These are phyloP conservation scores for Meghimatium bilineatum DNA, from an alignment of 2,888 invertebrate genomes.

Conservation along the genomic window DNA sequence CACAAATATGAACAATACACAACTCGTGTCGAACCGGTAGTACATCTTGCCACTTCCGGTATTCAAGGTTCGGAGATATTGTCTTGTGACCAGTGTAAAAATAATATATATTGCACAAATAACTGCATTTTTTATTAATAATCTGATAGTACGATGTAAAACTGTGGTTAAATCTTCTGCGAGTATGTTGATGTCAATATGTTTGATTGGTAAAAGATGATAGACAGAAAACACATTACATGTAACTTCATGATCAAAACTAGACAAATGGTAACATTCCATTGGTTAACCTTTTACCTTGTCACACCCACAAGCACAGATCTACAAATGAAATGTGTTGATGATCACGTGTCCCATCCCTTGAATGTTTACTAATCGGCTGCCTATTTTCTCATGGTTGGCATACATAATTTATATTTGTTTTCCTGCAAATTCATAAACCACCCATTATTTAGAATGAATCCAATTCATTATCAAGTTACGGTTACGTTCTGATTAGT, in stretches of 20 bases:
- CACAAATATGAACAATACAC: neutral
- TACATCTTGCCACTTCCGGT: conserved; percentile 21
- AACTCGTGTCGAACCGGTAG: conserved; percentile 43
- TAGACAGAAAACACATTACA: too few relatives aligned
- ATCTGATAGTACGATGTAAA: neutral
- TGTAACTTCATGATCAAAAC: too few relatives aligned
- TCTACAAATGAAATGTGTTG: neutral
- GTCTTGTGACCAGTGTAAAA: neutral
- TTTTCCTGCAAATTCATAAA: too few relatives aligned
- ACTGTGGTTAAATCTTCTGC: neutral
- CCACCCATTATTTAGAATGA: too few relatives aligned
- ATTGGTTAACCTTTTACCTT: conserved; percentile 24
- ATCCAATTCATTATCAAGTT: too few relatives aligned
- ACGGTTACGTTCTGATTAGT: too few relatives aligned
- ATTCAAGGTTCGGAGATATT: conserved; percentile 1
- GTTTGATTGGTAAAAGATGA: neutral
- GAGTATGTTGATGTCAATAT: neutral
- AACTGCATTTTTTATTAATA: neutral
- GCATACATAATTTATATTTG: too few relatives aligned
- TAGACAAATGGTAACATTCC: conserved; percentile 27
- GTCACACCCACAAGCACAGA: conserved; percentile 19
- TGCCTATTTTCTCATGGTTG: too few relatives aligned
- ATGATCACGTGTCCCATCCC: neutral
- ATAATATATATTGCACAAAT: neutral
- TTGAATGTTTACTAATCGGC: too few relatives aligned